A percentile compares a stretch with the other conserved stretches of the same genome.
Conservation (phyloP, 2,113 vertebrate genomes). For the Campylomormyrus numenius region DNA sequence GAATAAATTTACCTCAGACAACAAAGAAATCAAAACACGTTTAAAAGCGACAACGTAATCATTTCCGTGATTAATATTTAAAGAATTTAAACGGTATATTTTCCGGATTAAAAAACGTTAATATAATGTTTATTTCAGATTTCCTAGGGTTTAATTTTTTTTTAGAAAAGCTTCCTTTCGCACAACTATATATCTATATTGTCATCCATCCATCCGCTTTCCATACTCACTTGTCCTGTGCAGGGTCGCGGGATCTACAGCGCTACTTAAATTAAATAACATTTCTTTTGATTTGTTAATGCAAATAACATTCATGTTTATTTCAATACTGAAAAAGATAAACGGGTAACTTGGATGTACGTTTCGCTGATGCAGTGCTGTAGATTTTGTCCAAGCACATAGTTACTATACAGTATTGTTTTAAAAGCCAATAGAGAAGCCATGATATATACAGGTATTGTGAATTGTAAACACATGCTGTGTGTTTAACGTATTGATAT, state of each 20-base stretch:
- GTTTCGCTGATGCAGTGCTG: neutral
- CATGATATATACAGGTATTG: neutral
- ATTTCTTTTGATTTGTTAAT: neutral
- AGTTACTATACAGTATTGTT: neutral
- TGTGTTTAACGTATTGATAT: neutral
- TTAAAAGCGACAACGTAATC: neutral
- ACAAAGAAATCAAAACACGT: neutral
- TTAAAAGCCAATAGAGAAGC: neutral
- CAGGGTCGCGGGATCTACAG: neutral
- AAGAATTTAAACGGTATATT: neutral
- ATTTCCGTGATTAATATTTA: neutral
- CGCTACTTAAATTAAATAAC: neutral
- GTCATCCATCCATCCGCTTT: neutral
- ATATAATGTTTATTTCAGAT: neutral
- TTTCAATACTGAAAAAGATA: neutral
- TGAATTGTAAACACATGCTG: neutral
- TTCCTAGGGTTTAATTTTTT: neutral
- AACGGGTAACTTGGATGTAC: neutral
- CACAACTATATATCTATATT: neutral
- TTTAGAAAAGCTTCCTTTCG: neutral
- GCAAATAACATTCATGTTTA: neutral
- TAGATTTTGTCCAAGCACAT: neutral
- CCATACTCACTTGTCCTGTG: neutral
- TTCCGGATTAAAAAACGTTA: neutral
- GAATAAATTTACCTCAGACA: conserved; percentile 9